Base-by-base conservation (phyloP, 1,140 invertebrate genomes). In the Drosophila pandora region DNA sequence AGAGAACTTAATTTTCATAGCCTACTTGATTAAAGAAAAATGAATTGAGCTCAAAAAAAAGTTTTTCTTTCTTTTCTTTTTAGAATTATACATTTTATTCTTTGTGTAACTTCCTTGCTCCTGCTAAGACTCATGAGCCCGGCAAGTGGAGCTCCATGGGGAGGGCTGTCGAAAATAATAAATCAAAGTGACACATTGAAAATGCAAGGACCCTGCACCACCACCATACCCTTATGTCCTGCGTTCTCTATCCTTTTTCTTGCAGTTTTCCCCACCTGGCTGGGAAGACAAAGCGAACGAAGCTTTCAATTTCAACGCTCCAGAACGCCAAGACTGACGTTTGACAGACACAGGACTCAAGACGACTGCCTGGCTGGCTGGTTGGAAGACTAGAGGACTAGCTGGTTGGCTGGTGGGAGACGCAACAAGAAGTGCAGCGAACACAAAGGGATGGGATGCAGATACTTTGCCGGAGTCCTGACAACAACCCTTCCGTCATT, bases 141-240 rank as follows among this genome's bases (percentile, higher is more conserved):
- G n/a, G 54, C 22, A 57, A 53, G 62, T 63, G 25, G 49, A 22
- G 12, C 25, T 52, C 61, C 55, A 13, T 55, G 37, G 50, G 49
- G 60, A 55, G 49, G 59, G 63, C 75, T 82, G 79, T 78, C 79
- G 75, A 82, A 82, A 78, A 78, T 82, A 78, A 82, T 82, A 82
- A 82, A 82, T 82, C 69, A 82, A 64, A 81, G 74, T 69, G 79
- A 61, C 69, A 82, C 68, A 73, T 72, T 79, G 68, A 54, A 56
- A 60, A 61, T 48, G 69, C 62, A 78, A 54, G 56, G 60, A 47
- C 37, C n/a, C 68, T 4, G 17, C 30, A 12, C 8, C 21, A 48
- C 3, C 13, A 6, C 41, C 41, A 41, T 13, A 37, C 34, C 13
- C 25, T 25, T 57, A 23, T 45, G 58, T 17, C 17, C 28, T 49